Conservation (phyloP, 1,140 invertebrate species). For the Drosophila virilis region DNA sequence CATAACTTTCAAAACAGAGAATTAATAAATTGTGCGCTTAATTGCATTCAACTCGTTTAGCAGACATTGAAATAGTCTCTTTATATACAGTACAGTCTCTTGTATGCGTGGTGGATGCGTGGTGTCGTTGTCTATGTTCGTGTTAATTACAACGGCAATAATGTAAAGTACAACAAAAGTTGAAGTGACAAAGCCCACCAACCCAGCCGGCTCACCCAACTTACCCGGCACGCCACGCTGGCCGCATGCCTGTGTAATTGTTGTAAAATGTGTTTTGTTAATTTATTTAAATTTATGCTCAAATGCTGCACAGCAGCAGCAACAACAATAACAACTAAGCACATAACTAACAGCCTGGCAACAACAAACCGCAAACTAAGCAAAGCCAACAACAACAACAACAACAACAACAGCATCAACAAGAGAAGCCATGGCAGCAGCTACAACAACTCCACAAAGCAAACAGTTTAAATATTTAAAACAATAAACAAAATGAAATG, state of each 20-base stretch:
- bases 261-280: conserved; percentile 70
- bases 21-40: conserved; percentile 71
- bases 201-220: background rate
- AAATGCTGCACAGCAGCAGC: conserved; percentile 28
- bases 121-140: conserved; percentile 44
- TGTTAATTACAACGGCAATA: conserved; percentile 74
- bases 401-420: conserved; percentile 32
- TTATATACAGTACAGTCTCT: conserved; percentile 3
- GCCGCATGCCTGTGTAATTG: conserved; percentile 55
- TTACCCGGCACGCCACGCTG: background rate
- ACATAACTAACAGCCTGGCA: conserved; percentile 43
- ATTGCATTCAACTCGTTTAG: conserved; percentile 53
- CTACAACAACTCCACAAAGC: conserved; percentile 3
- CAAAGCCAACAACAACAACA: conserved; percentile 28
- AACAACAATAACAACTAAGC: conserved; percentile 6
- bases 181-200: conserved; percentile 38
- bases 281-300: conserved; percentile 77
- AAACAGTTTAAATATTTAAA: conserved; percentile 69
- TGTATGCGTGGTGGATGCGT: background rate
- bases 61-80: conserved; percentile 16
- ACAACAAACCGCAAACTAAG: conserved; percentile 48
- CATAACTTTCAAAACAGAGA: conserved; percentile 33
- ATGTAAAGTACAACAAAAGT: conserved; percentile 57
- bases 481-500: conserved; percentile 71
- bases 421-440: background rate